Percentiles rank a stretch among this genome's conserved stretches.
phyloP scores from a whole-genome alignment of 2,888 invertebrate species.

The Plebejus argus region DNA sequence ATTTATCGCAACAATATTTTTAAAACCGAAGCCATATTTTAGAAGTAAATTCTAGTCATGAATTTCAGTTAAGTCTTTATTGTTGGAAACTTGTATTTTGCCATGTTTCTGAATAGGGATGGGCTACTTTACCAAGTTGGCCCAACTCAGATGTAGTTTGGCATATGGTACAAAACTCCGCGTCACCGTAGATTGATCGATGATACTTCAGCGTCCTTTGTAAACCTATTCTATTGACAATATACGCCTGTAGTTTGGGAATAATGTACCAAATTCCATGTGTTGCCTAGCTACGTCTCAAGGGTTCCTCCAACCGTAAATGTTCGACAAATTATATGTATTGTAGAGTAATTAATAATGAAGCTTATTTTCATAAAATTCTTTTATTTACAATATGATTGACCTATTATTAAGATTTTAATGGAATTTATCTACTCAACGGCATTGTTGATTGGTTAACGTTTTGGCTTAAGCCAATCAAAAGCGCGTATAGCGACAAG shows the following conservation, averaged over 20 bases:
- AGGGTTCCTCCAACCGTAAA: background rate
- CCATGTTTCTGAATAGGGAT: slow-evolving; percentile 2
- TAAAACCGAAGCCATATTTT: background rate
- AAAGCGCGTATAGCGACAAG: too few species aligned
- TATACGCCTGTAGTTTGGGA: background rate
- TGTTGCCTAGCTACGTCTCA: background rate
- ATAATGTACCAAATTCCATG: background rate
- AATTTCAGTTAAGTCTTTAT: background rate
- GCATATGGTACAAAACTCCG: slow-evolving; percentile 49
- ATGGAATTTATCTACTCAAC: background rate
- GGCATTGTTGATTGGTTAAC: background rate
- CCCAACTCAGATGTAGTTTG: slow-evolving; percentile 34
- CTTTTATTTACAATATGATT: too few species aligned
- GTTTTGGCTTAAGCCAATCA: background rate
- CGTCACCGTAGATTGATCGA: slow-evolving; percentile 61
- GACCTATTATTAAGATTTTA: background rate
- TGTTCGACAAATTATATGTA: background rate
- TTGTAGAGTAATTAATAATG: too few species aligned
- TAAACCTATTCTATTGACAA: slow-evolving; percentile 43
- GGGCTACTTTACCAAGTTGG: slow-evolving; percentile 16
- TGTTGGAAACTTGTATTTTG: slow-evolving; percentile 7
- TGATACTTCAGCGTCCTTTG: slow-evolving; percentile 52
- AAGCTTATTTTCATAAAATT: too few species aligned
- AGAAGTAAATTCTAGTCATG: background rate
- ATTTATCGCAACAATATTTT: slow-evolving; percentile 8